phyloP scores from a whole-genome alignment of 2,797 vertebrate genomes.

The Pygocentrus nattereri region DNA sequence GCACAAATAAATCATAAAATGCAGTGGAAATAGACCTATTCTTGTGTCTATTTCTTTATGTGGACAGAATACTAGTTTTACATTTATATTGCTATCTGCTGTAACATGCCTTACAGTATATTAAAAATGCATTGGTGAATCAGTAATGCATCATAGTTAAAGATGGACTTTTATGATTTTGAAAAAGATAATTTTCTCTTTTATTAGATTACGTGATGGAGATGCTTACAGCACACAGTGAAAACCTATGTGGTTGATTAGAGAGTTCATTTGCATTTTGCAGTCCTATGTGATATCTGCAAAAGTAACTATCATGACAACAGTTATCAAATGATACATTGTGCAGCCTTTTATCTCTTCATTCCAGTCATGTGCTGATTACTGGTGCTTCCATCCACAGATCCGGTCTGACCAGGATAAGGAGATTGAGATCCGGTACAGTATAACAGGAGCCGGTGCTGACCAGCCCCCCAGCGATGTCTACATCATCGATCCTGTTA shows the following conservation, averaged over 20 bases:
- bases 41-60: too few relatives aligned
- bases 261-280: not conserved
- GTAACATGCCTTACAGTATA: not conserved
- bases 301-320: not conserved
- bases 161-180: too few relatives aligned
- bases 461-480: slow-evolving; percentile 97
- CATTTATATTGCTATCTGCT: not conserved
- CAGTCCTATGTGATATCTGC: not conserved
- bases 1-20: too few relatives aligned
- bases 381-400: slow-evolving; percentile 69
- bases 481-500: slow-evolving; percentile 96
- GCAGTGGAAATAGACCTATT: too few relatives aligned
- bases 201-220: too few relatives aligned
- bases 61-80: too few relatives aligned
- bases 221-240: too few relatives aligned
- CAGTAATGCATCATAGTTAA: too few relatives aligned
- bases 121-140: not conserved
- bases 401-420: slow-evolving; percentile 98
- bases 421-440: slow-evolving; percentile 96
- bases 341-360: not conserved
- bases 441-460: slow-evolving; percentile 95
- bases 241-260: too few relatives aligned
- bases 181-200: too few relatives aligned
- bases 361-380: not conserved
- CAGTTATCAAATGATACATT: not conserved